Evolutionary conservation across 2,888 invertebrate genomes (phyloP).

Genomic region (Exephanes ischioxanthus): DNA sequence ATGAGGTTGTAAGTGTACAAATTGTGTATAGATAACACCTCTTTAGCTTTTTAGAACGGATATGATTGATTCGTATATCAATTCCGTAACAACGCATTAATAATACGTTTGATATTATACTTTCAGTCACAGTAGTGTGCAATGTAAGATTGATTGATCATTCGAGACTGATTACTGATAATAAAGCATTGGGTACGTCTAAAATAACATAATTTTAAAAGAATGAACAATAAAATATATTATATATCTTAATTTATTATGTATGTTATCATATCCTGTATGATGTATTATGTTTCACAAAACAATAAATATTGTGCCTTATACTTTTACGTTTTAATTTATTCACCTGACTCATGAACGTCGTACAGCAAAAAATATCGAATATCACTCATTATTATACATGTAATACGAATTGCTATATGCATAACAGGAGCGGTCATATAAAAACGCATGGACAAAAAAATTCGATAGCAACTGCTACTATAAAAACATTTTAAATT

Average conservation of each 20-base stretch:
- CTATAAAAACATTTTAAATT: background rate
- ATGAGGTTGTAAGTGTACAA: too few relatives aligned
- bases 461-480: background rate
- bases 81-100: background rate
- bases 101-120: background rate
- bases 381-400: too few relatives aligned
- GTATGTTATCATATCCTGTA: background rate
- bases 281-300: background rate
- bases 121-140: background rate
- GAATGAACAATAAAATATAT: background rate
- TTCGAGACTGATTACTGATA: background rate
- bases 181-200: background rate
- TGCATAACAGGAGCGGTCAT: too few relatives aligned
- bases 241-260: background rate
- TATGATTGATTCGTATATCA: too few relatives aligned
- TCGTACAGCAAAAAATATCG: too few relatives aligned
- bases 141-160: background rate
- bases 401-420: too few relatives aligned
- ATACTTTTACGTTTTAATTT: too few relatives aligned
- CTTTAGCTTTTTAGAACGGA: too few relatives aligned
- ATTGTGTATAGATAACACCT: too few relatives aligned
- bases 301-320: too few relatives aligned
- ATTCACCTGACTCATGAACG: too few relatives aligned
- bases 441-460: background rate
- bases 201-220: background rate